Evolutionary conservation across 2,113 vertebrate species (phyloP), one percentile per base, ranked within the genome.

Genomic region (Thermophis baileyi): DNA sequence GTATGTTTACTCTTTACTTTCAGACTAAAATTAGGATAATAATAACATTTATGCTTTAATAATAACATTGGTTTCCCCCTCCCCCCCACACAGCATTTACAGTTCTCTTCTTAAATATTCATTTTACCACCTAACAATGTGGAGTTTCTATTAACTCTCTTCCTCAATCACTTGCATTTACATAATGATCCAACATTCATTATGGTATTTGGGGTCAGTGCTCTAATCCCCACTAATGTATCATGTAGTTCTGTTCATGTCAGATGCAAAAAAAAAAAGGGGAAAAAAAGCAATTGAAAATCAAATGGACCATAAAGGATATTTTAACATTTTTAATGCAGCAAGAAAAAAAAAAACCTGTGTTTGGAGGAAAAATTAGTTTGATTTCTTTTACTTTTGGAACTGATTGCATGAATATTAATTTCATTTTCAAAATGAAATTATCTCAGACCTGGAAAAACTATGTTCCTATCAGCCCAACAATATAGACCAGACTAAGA

Each of bases 211-310:
- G 94, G 93, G 51, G 89, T 95, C 6, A 40, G 4, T 90, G 55
- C 40, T 69, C 55, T 91, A 94, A 87, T 55, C 95, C n/a, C n/a
- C 95, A 89, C 93, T 95, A 95, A 96, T 92, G 88, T 89, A 94
- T 27, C 0, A 12, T 94, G 11, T 92, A 81, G 69, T 97, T 91
- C 93, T 91, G 93, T 20, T 69, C 1, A 1, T 89, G 92, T 94
- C 86, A 93, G 90, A 96, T 90, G 14, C 4, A 50, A 95, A 95
- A 10, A 95, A 95, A 54, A 95, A 95, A 95, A 54, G 6, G 5
- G 2, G 5, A 54, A 95, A 95, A 95, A 95, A 94, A 95, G 89
- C 51, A 95, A 53, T 89, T 95, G 86, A 94, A 97, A 87, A 94
- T 97, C 94, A 96, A 44, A 92, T 51, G 60, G 27, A 25, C 81